Evolutionary conservation across 35 echinoderm and acorn worm genomes (phyloP), one percentile per base, ranked within the genome.

Genomic region (Stichopus chloronotus): DNA sequence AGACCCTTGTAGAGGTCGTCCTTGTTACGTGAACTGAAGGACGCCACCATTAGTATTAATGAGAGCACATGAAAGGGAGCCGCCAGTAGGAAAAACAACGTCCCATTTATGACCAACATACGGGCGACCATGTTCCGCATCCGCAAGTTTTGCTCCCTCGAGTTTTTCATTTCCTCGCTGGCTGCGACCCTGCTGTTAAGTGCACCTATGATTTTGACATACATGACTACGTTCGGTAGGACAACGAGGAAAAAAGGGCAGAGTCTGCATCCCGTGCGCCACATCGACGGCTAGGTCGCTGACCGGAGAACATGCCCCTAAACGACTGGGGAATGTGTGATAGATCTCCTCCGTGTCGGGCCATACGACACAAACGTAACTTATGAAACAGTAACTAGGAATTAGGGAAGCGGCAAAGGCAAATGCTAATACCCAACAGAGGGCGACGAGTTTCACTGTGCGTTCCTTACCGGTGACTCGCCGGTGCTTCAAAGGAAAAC

Each of bases 31-130:
- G 61, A 72, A 65, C 65, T 72, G 19, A 84, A 30, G 63, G 79
- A 72, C 79, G 25, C 80, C 59, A 68, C 58, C 81, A 92, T 68
- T 22, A 71, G 21, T 7, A 88, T 84, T 3, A 97, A 58, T 5
- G 93, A 94, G 83, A 87, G 58, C 30, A 94, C 83, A 9, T 96
- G 92, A 56, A 94, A 95, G 5, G 96, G 96, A 0, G 94, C 91
- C 22, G 94, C 85, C 43, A 95, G 84, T 12, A 93, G 53, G 65
- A 97, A 95, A 55, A 95, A 97, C 9, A 97, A 72, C 23, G 92
- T 58, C 71, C 94, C 91, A 57, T 95, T 97, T 55, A 95, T 56
- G 4, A 97, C 86, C 79, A 97, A 65, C 96, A 97, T 95, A 19
- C 77, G 57, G n/a, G 81, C 91, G 5, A 95, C 84, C 74, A 91